A percentile compares a stretch with the other conserved stretches of the same genome.
These are phyloP conservation scores for Mohoua ochrocephala DNA, from an alignment of 2,113 vertebrate genomes.

Conservation along the genomic window DNA sequence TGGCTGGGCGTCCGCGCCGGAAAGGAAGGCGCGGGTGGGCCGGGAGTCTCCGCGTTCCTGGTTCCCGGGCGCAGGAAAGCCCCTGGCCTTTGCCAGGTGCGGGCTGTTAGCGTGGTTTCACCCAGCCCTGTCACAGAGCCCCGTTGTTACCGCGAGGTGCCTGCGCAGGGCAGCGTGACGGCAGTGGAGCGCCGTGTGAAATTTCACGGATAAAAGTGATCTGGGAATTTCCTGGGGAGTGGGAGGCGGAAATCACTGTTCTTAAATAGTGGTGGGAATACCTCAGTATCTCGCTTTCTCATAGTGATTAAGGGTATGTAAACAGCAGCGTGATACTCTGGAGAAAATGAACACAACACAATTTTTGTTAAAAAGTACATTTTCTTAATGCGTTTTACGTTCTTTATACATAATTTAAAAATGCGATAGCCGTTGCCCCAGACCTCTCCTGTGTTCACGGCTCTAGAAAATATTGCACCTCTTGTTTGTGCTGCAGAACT, in stretches of 20 bases:
- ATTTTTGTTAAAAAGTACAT: background rate
- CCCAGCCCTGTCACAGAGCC: too few species aligned
- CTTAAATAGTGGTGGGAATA: background rate
- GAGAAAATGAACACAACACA: background rate
- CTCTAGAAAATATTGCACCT: background rate
- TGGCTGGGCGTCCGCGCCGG: accelerated
- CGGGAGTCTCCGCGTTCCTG: accelerated
- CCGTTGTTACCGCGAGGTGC: background rate
- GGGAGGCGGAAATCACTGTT: accelerated
- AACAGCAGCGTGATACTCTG: accelerated
- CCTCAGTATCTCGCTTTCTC: accelerated
- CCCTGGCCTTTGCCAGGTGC: accelerated
- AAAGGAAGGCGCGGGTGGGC: accelerated
- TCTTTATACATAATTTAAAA: background rate
- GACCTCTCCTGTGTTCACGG: accelerated
- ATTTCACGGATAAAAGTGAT: accelerated
- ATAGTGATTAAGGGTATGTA: accelerated
- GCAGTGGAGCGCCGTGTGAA: accelerated
- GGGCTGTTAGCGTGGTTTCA: background rate
- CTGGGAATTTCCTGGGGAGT: accelerated
- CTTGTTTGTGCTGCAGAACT: background rate
- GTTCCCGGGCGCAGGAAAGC: accelerated
- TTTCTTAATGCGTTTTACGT: accelerated
- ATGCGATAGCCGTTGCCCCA: accelerated
- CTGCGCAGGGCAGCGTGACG: accelerated